A percentile compares a stretch with the other conserved stretches of the same genome.
phyloP scores from a whole-genome alignment of 1,140 invertebrate species.

The Pseudoatta argentina region DNA sequence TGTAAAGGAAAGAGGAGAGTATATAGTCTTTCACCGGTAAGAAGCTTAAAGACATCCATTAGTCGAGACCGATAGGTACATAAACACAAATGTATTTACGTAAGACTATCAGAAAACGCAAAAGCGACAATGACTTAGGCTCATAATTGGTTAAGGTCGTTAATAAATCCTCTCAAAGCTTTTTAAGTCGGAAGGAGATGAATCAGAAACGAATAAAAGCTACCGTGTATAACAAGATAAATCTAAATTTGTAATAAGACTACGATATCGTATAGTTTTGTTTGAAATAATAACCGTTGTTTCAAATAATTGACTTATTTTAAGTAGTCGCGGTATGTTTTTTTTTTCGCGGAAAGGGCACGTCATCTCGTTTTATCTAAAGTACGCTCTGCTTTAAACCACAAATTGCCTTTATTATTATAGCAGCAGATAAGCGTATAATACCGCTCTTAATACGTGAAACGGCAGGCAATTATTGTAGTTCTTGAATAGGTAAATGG shows the following conservation, averaged over 20 bases:
- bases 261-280: neutral
- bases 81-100: constrained; percentile 57
- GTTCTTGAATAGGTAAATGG: constrained; percentile 22
- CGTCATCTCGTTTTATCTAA: neutral
- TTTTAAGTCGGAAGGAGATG: neutral
- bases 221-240: neutral
- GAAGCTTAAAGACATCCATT: constrained; percentile 50
- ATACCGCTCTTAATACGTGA: constrained; percentile 33
- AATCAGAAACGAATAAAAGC: neutral
- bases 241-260: constrained; percentile 4
- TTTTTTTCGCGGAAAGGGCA: neutral
- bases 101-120: constrained; percentile 3
- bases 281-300: neutral
- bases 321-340: neutral
- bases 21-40: constrained; percentile 32
- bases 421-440: constrained; percentile 13
- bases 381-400: neutral
- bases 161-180: constrained; percentile 8
- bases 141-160: constrained; percentile 5
- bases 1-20: constrained; percentile 22
- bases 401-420: constrained; percentile 32
- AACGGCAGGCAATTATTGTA: constrained; percentile 41
- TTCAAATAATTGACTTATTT: neutral
- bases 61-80: constrained; percentile 40
- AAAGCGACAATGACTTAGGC: neutral